phyloP scores from a whole-genome alignment of 2,797 vertebrate genomes.

The Hephaestus fuliginosus region DNA sequence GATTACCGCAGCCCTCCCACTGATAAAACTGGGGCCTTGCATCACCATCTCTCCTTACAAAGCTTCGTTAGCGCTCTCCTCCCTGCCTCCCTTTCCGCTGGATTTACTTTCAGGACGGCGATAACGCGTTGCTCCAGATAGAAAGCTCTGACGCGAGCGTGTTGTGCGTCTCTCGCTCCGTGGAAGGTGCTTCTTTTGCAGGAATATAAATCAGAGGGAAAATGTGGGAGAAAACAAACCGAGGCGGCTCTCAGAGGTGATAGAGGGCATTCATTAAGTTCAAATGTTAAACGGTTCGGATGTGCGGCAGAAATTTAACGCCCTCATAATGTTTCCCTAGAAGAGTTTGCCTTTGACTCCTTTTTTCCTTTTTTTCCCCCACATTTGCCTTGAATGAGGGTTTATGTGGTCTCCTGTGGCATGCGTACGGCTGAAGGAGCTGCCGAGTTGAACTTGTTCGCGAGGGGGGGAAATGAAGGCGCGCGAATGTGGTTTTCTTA shows the following conservation, averaged over 20 bases:
- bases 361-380: conserved; percentile 21
- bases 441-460: conserved; percentile 52
- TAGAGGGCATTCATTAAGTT: conserved; percentile 61
- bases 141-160: conserved; percentile 8
- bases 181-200: conserved; percentile 23
- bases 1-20: conserved; percentile 68
- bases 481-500: conserved; percentile 34
- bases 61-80: conserved; percentile 45
- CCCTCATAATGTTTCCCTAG: conserved; percentile 44
- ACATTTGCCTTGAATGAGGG: conserved; percentile 38
- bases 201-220: conserved; percentile 36
- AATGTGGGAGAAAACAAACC: conserved; percentile 29
- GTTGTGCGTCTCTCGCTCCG: not conserved
- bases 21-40: conserved; percentile 57
- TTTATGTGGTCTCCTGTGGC: conserved; percentile 43
- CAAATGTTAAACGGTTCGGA: conserved; percentile 36
- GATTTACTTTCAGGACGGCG: conserved; percentile 35
- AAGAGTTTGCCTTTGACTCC: conserved; percentile 35
- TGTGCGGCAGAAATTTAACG: conserved; percentile 43
- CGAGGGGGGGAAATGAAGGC: conserved; percentile 35
- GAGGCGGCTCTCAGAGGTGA: conserved; percentile 40
- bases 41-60: conserved; percentile 39
- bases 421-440: conserved; percentile 42
- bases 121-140: conserved; percentile 6
- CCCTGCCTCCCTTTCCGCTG: conserved; percentile 27